A percentile compares a stretch with the other conserved stretches of the same genome.
These are phyloP conservation scores for Sicus ferrugineus DNA, from an alignment of 2,888 invertebrate genomes.

Conservation along the genomic window DNA sequence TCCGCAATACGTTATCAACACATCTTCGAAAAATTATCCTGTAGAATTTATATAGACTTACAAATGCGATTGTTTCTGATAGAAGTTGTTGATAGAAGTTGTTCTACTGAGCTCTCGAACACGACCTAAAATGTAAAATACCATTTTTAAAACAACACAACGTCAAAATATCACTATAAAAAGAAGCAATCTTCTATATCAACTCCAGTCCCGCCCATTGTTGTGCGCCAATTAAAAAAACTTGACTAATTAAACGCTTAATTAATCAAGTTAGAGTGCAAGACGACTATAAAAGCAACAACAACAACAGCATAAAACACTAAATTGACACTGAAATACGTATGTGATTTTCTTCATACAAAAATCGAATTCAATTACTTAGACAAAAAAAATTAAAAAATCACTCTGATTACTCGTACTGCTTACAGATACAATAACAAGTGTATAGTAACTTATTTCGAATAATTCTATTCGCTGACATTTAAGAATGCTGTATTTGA, in stretches of 20 bases:
- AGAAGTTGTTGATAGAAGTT: too few species aligned
- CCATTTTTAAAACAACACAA: too few species aligned
- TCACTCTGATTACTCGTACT: not conserved
- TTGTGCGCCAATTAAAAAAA: slow-evolving; percentile 30
- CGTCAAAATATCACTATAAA: too few species aligned
- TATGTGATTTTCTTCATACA: not conserved
- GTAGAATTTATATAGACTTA: too few species aligned
- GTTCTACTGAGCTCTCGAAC: too few species aligned
- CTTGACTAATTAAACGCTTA: slow-evolving; percentile 20
- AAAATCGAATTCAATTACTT: slow-evolving; percentile 19
- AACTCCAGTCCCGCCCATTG: slow-evolving; percentile 30
- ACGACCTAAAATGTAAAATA: too few species aligned
- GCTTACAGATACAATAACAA: slow-evolving; percentile 15
- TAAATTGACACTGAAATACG: not conserved
- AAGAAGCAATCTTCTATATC: not conserved
- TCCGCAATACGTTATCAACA: too few species aligned
- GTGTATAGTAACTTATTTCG: not conserved
- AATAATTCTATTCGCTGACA: slow-evolving; percentile 24
- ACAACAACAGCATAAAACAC: not conserved
- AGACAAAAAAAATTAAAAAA: not conserved
- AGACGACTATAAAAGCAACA: not conserved
- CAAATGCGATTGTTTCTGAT: too few species aligned
- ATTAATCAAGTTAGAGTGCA: slow-evolving; percentile 22
- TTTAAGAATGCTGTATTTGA: not conserved
- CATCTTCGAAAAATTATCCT: too few species aligned